Evolutionary conservation across 2,113 vertebrate species (phyloP).

Genomic region (Cariama cristata): DNA sequence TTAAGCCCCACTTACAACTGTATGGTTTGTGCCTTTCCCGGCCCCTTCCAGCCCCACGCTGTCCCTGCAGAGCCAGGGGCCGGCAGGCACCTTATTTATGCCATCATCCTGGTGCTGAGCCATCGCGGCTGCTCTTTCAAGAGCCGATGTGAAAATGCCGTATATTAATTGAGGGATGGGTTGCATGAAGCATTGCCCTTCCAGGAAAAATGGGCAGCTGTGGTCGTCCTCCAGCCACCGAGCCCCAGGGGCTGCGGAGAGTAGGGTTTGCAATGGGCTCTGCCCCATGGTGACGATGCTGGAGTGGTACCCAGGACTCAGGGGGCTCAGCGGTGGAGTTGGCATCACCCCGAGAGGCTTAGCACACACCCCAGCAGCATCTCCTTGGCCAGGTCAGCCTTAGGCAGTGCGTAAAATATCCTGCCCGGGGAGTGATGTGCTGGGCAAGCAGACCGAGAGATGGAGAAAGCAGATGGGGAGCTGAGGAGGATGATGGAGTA

Average conservation of each 20-base stretch:
- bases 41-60: background rate
- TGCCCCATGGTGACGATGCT: fast-evolving
- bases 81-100: background rate
- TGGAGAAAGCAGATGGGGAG: background rate
- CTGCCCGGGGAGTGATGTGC: fast-evolving
- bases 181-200: background rate
- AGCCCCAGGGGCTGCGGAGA: fast-evolving
- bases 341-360: background rate
- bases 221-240: fast-evolving
- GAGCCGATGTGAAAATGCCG: background rate
- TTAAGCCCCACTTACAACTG: background rate
- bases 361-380: background rate
- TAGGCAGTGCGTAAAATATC: fast-evolving
- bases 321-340: fast-evolving
- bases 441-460: background rate
- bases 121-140: fast-evolving
- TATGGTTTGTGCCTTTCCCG: background rate
- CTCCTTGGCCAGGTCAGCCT: background rate
- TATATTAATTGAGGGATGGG: fast-evolving
- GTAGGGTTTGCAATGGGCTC: background rate
- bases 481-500: fast-evolving
- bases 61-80: background rate
- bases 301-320: background rate
- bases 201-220: background rate
- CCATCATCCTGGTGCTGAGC: background rate